Conservation (phyloP, 2,797 vertebrate species). For the Anguilla pacifica region DNA sequence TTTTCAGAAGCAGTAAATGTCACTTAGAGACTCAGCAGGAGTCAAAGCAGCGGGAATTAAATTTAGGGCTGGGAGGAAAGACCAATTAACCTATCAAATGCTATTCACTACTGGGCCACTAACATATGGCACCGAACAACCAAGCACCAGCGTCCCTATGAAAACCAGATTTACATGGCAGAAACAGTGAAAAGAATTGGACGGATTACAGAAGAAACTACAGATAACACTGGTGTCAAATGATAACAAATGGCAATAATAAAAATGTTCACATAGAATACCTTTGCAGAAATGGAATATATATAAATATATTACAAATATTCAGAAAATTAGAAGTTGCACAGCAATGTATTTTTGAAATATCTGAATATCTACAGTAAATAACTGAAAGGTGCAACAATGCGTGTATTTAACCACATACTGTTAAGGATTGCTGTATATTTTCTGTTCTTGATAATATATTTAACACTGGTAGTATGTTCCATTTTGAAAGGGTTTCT, state of each 20-base stretch:
- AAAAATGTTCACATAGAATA: neutral
- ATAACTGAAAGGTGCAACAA: neutral
- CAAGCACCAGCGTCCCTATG: neutral
- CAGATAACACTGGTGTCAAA: neutral
- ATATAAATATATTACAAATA: no score
- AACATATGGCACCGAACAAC: neutral
- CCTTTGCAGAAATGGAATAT: no score
- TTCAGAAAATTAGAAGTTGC: no score
- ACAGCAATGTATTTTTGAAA: neutral
- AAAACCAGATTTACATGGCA: neutral
- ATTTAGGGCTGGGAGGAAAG: slow-evolving; percentile 31
- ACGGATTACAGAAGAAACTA: neutral
- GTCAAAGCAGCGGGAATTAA: slow-evolving; percentile 36
- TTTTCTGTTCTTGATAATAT: neutral
- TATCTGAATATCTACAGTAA: no score
- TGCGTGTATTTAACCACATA: neutral
- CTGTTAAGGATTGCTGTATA: neutral
- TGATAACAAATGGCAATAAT: neutral
- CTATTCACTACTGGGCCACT: neutral
- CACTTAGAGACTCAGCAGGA: slow-evolving; percentile 32
- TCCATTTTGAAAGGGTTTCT: neutral
- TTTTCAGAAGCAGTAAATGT: slow-evolving; percentile 35
- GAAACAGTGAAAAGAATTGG: neutral
- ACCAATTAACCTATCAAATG: slow-evolving; percentile 3
- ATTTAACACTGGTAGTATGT: neutral